Evolutionary conservation across 2,113 vertebrate genomes (phyloP).

Genomic region (Rhadina sibilatrix): DNA sequence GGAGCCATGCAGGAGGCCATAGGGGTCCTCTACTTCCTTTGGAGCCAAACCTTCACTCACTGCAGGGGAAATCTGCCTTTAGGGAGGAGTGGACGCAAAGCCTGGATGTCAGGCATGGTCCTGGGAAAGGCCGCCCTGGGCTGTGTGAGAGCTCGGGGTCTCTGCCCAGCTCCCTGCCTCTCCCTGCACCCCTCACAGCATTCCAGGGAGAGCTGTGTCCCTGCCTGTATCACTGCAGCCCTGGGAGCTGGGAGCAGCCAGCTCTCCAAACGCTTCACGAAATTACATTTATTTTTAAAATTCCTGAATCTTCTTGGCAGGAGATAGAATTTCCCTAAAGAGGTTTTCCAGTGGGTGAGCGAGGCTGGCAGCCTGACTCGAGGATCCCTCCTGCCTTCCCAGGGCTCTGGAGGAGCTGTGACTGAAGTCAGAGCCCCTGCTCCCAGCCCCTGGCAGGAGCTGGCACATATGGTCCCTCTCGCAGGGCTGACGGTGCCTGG

Average conservation of each 20-base stretch:
- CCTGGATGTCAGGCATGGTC: not conserved
- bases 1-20: fast-evolving
- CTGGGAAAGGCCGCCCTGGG: not conserved
- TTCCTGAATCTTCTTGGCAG: slow-evolving; percentile 43
- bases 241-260: not conserved
- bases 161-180: not conserved
- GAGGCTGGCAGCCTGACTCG: not conserved
- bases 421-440: not conserved
- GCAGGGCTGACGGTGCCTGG: not conserved
- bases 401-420: not conserved
- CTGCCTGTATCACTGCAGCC: not conserved
- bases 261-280: not conserved
- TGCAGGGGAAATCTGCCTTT: not conserved
- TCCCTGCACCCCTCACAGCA: not conserved
- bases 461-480: not conserved
- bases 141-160: fast-evolving
- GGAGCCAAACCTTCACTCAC: not conserved
- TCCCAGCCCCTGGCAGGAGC: slow-evolving; percentile 24
- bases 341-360: slow-evolving; percentile 31
- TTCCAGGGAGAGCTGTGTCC: not conserved
- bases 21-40: not conserved
- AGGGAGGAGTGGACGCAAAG: not conserved
- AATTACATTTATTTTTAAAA: not conserved
- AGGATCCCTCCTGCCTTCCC: slow-evolving; percentile 26
- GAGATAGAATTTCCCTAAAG: slow-evolving; percentile 22